These are phyloP conservation scores for Lepeophtheirus salmonis DNA, from an alignment of 1,140 invertebrate genomes.

Conservation along the genomic window DNA sequence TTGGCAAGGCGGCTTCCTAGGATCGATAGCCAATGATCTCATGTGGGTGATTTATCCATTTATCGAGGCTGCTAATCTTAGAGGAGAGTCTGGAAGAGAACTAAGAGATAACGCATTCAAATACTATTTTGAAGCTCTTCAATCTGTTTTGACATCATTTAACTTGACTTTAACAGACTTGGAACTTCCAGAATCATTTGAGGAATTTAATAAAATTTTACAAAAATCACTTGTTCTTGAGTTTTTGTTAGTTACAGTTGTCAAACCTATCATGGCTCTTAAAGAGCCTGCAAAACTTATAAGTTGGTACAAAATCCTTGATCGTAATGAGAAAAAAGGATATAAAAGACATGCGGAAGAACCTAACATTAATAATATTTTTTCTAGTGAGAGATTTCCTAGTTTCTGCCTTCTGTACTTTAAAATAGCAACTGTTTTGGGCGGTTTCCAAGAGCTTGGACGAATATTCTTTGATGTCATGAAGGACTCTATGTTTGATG, in stretches of 20 bases:
- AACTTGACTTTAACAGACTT: neutral
- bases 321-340: conserved; percentile 2
- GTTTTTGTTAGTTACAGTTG: conserved; percentile 14
- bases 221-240: conserved; percentile 13
- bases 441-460: conserved; percentile 16
- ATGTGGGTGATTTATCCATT: conserved; percentile 18
- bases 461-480: conserved; percentile 16
- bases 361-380: neutral
- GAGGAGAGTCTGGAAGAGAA: neutral
- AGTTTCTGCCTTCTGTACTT: conserved; percentile 14
- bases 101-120: conserved; percentile 1
- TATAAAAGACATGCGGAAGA: neutral
- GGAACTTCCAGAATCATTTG: conserved; percentile 3
- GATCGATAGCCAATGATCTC: conserved; percentile 17
- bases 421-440: conserved; percentile 17
- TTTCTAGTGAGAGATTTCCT: conserved; percentile 8
- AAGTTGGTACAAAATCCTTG: conserved; percentile 8
- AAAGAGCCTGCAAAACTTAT: conserved; percentile 8
- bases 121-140: conserved; percentile 10
- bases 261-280: conserved; percentile 14
- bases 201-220: conserved; percentile 5
- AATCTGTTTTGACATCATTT: conserved; percentile 10
- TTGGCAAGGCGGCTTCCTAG: conserved; percentile 17
- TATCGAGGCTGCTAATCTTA: neutral
- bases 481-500: conserved; percentile 17